phyloP scores from a whole-genome alignment of 2,113 vertebrate species.

The Plectropomus leopardus region DNA sequence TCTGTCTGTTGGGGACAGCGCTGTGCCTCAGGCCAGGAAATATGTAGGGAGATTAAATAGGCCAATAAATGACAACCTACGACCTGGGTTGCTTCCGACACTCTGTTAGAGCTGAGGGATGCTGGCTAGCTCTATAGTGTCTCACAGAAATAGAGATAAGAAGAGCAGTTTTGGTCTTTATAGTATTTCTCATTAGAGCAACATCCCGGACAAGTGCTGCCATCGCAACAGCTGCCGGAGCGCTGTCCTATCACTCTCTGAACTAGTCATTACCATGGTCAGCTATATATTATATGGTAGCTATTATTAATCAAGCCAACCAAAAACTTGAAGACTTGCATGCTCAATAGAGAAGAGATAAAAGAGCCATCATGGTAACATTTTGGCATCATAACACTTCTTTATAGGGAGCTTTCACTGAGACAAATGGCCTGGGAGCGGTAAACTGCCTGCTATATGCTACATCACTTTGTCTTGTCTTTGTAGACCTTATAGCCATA shows the following conservation, averaged over 20 bases:
- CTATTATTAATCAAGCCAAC: constrained; percentile 62
- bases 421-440: constrained; percentile 61
- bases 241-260: constrained; percentile 44
- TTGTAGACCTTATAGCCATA: constrained; percentile 49
- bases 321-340: constrained; percentile 50
- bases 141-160: constrained; percentile 56
- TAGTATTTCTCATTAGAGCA: constrained; percentile 66
- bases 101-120: constrained; percentile 60
- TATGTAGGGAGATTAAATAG: constrained; percentile 76
- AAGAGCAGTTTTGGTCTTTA: constrained; percentile 46
- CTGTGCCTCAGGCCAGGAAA: constrained; percentile 65
- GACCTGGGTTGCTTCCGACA: constrained; percentile 57
- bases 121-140: constrained; percentile 31
- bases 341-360: constrained; percentile 64
- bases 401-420: constrained; percentile 61
- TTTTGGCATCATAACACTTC: constrained; percentile 56
- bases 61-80: constrained; percentile 77
- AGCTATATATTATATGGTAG: no score
- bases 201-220: constrained; percentile 28
- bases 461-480: constrained; percentile 59
- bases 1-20: constrained; percentile 65
- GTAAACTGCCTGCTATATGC: constrained; percentile 37
- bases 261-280: constrained; percentile 61
- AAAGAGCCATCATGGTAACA: constrained; percentile 67
- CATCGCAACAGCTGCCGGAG: constrained; percentile 40